These are phyloP conservation scores for Bombyx mori DNA, from an alignment of 1,140 invertebrate genomes.

Conservation along the genomic window DNA sequence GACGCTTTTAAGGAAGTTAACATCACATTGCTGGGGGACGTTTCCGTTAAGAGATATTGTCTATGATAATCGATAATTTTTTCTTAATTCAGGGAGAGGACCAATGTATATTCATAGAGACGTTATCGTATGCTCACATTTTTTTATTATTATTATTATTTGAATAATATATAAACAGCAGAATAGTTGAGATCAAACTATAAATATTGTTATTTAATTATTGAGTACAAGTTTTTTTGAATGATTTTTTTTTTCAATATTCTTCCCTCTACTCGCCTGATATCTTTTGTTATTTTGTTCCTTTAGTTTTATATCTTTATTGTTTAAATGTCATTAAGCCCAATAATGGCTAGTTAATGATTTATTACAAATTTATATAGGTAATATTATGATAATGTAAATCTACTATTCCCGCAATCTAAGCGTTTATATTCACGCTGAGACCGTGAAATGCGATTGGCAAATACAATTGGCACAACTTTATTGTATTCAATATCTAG, in stretches of 20 bases:
- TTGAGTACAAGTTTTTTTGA: conserved; percentile 68
- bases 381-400: no score
- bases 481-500: conserved; percentile 59
- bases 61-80: conserved; percentile 20
- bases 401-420: neutral
- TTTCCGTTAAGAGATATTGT: conserved; percentile 37
- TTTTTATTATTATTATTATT: conserved; percentile 21
- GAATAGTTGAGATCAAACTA: conserved; percentile 67
- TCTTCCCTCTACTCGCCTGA: conserved; percentile 50
- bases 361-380: conserved; percentile 20
- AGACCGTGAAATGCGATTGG: conserved; percentile 25
- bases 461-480: conserved; percentile 46
- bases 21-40: conserved; percentile 59
- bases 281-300: conserved; percentile 68
- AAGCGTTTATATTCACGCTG: neutral
- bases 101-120: conserved; percentile 44
- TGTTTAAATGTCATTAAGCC: conserved; percentile 55
- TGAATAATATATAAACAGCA: conserved; percentile 48
- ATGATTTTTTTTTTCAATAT: conserved; percentile 60
- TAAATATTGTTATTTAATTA: conserved; percentile 70
- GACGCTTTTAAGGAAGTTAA: conserved; percentile 30
- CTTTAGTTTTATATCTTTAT: conserved; percentile 65
- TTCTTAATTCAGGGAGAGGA: conserved; percentile 50
- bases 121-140: conserved; percentile 46
- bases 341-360: conserved; percentile 40